Conservation (phyloP, 2,888 invertebrate genomes). For the Drosophila demipolita region DNA sequence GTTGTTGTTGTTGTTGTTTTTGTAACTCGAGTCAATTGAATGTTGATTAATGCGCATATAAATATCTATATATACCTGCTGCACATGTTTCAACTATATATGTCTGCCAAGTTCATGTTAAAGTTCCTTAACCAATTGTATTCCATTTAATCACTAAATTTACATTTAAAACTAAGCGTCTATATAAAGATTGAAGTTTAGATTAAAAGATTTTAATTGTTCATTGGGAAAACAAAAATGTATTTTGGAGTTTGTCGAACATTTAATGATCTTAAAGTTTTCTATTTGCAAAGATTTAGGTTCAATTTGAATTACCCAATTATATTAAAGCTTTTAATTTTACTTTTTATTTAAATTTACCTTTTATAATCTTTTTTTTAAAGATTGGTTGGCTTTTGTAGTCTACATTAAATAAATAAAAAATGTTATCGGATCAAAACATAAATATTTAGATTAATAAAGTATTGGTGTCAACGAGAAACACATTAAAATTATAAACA, state of each 20-base stretch:
- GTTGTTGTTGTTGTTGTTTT: conserved; percentile 4
- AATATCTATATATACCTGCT: background rate
- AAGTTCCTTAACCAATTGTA: conserved; percentile 12
- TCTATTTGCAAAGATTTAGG: background rate
- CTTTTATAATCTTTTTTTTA: background rate
- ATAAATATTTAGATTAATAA: background rate
- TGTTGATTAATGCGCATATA: conserved; percentile 28
- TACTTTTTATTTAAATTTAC: background rate
- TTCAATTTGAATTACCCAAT: background rate
- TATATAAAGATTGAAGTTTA: background rate
- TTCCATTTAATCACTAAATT: conserved; percentile 28
- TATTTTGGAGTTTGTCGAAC: background rate
- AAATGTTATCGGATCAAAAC: background rate
- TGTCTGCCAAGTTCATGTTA: background rate
- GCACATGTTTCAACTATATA: background rate
- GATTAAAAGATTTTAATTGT: background rate
- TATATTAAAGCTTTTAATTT: background rate
- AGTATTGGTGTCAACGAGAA: background rate
- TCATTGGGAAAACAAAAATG: background rate
- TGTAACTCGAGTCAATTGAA: conserved; percentile 25
- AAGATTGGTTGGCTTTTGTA: background rate
- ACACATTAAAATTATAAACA: background rate
- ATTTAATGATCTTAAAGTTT: background rate
- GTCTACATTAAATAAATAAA: background rate
- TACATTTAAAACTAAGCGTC: background rate